Conservation (phyloP, 2,888 invertebrate species). For the Pollenia labialis region DNA sequence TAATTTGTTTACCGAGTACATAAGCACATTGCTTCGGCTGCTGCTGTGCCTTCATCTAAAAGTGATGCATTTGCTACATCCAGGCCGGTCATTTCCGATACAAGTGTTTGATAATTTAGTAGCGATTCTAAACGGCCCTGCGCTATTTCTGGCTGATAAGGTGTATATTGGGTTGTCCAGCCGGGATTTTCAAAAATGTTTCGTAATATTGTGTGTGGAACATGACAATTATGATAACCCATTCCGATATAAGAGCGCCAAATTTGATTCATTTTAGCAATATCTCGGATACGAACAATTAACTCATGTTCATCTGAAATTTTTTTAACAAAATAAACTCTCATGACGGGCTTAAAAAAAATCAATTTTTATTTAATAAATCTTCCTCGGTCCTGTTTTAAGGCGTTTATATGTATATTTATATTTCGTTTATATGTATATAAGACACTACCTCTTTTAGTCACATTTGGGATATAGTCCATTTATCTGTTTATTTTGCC, state of each 20-base stretch:
- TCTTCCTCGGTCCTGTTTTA: too few relatives aligned
- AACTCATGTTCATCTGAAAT: constrained; percentile 94
- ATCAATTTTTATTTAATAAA: too few relatives aligned
- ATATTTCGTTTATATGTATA: too few relatives aligned
- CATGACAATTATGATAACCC: constrained; percentile 99
- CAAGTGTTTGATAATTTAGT: constrained; percentile 98
- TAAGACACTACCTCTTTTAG: too few relatives aligned
- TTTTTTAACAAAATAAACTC: background rate
- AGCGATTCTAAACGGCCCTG: constrained; percentile 98
- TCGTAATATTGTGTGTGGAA: constrained; percentile 97
- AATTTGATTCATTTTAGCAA: constrained; percentile 94
- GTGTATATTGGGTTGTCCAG: constrained; percentile 99
- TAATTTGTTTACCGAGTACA: constrained; percentile 88
- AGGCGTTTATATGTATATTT: too few relatives aligned
- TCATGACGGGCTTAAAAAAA: too few relatives aligned
- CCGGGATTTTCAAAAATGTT: constrained; percentile 99
- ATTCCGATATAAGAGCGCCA: constrained; percentile 99
- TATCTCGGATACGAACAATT: constrained; percentile 90
- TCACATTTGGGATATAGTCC: too few relatives aligned
- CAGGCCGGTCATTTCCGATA: constrained; percentile 96
- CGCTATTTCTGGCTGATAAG: constrained; percentile 99
- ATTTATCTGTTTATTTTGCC: too few relatives aligned
- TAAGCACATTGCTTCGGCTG: constrained; percentile 97
- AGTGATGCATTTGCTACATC: constrained; percentile 99
- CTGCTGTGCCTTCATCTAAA: constrained; percentile 97